Evolutionary conservation across 2,888 invertebrate genomes (phyloP), one percentile per base, ranked within the genome.

Genomic region (Drosophila mulleri): DNA sequence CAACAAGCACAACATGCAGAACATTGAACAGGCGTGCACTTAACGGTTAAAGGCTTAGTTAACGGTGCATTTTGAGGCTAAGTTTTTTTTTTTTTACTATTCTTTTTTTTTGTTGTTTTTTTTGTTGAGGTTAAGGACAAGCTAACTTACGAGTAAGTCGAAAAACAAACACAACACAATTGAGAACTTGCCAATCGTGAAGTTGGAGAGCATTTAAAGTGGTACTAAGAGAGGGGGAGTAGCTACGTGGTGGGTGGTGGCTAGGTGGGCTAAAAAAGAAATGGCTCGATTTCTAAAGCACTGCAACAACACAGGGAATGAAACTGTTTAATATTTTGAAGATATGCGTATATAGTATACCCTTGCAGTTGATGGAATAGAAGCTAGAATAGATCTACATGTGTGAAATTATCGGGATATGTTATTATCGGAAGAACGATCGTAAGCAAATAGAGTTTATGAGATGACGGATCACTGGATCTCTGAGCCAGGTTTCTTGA

Each of bases 171-270:
- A 85, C 67, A 72, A 75, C 77, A 76, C 82, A 89, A 82, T 89
- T 87, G 87, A 85, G 74, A 85, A 89, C 84, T 89, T 89, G 84
- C 87, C 84, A 85, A 85, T 85, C 70, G 70, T 78, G 75, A 75
- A 72, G 70, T 80, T 78, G 82, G 72, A 72, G 71, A 77, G 70
- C 83, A 78, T 82, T 74, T 67, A 44, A 82, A 69, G 74, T 81
- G 75, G 83, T 75, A 53, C 74, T 84, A 83, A 82, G 45, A 70
- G 74, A 72, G 63, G 64, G 63, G 63, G 35, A 44, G 65, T 57
- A 20, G 18, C 86, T 83, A 83, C 75, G 47, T 65, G 77, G 69
- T 73, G 78, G 76, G 68, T 71, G 83, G 67, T 80, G 77, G 62
- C 67, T 69, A 78, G 67, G 64, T 65, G 66, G 83, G 80, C 81